phyloP scores from a whole-genome alignment of 2,797 vertebrate genomes.

The Heliangelus exortis region DNA sequence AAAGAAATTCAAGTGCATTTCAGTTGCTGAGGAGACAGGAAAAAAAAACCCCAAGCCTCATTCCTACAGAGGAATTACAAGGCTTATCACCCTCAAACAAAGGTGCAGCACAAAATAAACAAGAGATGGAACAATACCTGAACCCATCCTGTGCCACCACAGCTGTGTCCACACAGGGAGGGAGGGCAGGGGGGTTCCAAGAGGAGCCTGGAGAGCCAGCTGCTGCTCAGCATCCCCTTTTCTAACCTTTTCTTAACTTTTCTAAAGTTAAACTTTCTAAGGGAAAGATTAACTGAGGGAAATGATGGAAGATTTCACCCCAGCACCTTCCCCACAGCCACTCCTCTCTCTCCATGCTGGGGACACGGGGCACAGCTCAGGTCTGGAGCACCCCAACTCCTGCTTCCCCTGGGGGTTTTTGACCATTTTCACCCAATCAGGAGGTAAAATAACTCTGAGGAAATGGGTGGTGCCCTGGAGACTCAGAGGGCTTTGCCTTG shows the following conservation, averaged over 20 bases:
- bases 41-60: neutral
- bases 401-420: fast-evolving
- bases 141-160: neutral
- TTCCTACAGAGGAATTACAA: neutral
- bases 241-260: too few species aligned
- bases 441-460: neutral
- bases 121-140: neutral
- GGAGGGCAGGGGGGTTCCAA: fast-evolving
- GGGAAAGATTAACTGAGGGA: neutral
- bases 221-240: too few species aligned
- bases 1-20: neutral
- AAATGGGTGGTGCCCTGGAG: neutral
- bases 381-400: fast-evolving
- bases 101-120: neutral
- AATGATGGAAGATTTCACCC: neutral
- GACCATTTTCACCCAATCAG: neutral
- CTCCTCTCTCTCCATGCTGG: fast-evolving
- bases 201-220: neutral
- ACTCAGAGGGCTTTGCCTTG: neutral
- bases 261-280: too few species aligned
- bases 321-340: fast-evolving
- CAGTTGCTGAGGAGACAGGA: neutral
- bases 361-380: fast-evolving
- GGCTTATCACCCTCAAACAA: neutral
- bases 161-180: neutral